phyloP scores from a whole-genome alignment of 2,797 vertebrate genomes.

The Ptychobarbus kaznakovi region DNA sequence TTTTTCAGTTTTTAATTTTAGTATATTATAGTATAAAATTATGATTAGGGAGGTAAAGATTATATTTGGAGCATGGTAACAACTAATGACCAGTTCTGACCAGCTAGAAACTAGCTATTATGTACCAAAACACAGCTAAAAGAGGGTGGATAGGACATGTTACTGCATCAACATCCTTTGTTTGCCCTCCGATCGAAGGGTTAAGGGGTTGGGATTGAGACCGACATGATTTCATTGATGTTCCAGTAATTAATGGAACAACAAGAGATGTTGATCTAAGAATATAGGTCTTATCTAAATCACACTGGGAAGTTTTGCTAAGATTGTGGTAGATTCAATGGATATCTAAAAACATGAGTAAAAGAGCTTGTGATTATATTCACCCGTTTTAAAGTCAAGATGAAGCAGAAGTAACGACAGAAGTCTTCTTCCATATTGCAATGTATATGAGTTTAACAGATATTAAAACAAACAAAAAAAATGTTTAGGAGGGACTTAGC shows the following conservation, averaged over 20 bases:
- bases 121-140: neutral
- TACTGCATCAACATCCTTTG: neutral
- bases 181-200: neutral
- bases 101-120: neutral
- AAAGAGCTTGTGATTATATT: neutral
- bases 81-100: neutral
- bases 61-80: neutral
- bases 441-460: neutral
- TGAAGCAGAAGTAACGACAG: neutral
- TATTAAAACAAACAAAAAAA: neutral
- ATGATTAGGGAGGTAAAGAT: neutral
- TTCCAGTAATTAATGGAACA: neutral
- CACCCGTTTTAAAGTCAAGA: neutral
- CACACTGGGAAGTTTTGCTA: neutral
- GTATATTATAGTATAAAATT: neutral
- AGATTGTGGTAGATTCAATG: neutral
- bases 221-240: neutral
- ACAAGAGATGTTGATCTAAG: neutral
- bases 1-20: neutral
- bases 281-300: neutral
- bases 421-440: neutral
- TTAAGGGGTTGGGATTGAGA: neutral
- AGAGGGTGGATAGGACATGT: neutral
- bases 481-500: too few species aligned
- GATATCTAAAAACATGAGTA: neutral